Evolutionary conservation across 2,113 vertebrate species (phyloP), one percentile per base, ranked within the genome.

Genomic region (Anolis sagrei): DNA sequence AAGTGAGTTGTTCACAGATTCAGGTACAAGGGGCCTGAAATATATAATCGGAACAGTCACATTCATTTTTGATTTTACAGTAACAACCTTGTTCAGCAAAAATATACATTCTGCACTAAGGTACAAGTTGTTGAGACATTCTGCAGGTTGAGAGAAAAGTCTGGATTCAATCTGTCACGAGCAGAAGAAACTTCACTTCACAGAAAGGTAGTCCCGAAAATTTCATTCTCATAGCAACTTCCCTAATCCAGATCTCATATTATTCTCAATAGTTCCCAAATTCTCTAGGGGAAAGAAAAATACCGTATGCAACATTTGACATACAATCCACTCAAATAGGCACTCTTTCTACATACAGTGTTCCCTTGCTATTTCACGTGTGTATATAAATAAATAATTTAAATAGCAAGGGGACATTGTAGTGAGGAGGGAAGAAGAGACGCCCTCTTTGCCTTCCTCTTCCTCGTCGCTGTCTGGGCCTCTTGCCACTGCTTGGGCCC

Each of bases 1-100:
- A 86, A 99, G 96, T 70, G 99, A 99, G 93, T 96, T 99, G 97
- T 99, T 99, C 94, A 99, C 97, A 92, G 98, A 98, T 89, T 99
- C 98, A 0, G 98, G 95, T 91, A 99, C 98, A 93, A 98, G 97
- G 81, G 98, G 97, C 91, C 98, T 99, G 93, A 94, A 94, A 94
- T 18, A 92, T 93, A 94, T 32, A 58, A 91, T 62, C 78, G 25
- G 9, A 82, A 86, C 27, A 68, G 1, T 36, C 32, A 44, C 58
- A 62, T 44, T 51, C 2, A 1, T 61, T 39, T 72, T 32, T 73
- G 48, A 73, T 32, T 58, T 34, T 32, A 61, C 6, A n/a, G 8
- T 32, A 77, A 69, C 1, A 34, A 54, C 23, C 32, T 34, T 51
- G 27, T 34, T 72, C 39, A 54, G 75, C 7, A 61, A 14, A 29